Base-by-base conservation (phyloP, 1,140 invertebrate species). In the Pteromalus puparum region DNA sequence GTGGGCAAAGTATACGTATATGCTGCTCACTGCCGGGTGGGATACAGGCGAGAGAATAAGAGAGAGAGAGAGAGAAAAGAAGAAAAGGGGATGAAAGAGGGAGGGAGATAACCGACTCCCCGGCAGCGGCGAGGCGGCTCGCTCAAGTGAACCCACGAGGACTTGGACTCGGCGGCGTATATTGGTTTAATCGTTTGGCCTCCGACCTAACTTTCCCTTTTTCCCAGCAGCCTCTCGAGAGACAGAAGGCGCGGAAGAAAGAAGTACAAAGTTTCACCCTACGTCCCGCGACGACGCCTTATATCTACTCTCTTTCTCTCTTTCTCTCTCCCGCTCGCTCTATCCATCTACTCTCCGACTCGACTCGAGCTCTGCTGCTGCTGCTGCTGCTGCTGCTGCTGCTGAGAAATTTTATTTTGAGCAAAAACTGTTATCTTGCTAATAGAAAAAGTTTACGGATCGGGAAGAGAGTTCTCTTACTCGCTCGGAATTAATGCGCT, bases 141-240 rank as follows among this genome's bases (percentile, higher is more conserved):
- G 67, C 67, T 70, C 9, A 61, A 82, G 30, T 30, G 72, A 75
- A 61, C 38, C 53, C 5, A 65, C 2, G 53, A 74, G 28, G 30
- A 30, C 26, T 73, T 73, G 38, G 68, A 68, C 78, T 80, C 26
- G 9, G 30, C 73, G n/a, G 38, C 73, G 81, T 80, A 61, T 84
- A 84, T 84, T 75, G 78, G 83, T 81, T 81, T 84, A 84, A 84
- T 84, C 83, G 78, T 84, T 84, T 81, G 78, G 83, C 42, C 61
- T 75, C 61, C 53, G 26, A 81, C 48, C 38, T 70, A 76, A 81
- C 83, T 84, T 84, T 84, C 77, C 80, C 84, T 81, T 83, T 85
- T 77, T 67, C 67, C 28, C 15, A 38, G 7, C 80, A 68, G 75
- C n/a, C 75, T 78, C 76, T 79, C 68, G 72, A 75, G 82, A 83